These are phyloP conservation scores for Oncorhynchus tshawytscha DNA, from an alignment of 2,113 vertebrate species.

Conservation along the genomic window DNA sequence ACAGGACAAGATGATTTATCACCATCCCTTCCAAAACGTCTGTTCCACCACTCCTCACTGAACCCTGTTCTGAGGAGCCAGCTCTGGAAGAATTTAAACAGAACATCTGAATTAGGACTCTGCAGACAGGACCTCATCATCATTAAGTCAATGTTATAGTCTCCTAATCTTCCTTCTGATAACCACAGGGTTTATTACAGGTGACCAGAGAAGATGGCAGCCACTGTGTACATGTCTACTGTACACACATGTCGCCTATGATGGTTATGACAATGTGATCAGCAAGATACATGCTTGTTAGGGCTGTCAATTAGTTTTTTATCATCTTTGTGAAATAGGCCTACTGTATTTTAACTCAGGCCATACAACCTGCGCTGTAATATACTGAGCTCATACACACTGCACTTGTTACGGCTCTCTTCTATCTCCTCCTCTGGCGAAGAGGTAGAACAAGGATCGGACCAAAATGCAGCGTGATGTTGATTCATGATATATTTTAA, in stretches of 20 bases:
- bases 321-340: background rate
- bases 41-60: constrained; percentile 31
- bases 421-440: no score
- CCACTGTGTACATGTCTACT: no score
- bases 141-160: background rate
- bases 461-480: no score
- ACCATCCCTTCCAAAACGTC: constrained; percentile 21
- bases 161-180: constrained; percentile 1
- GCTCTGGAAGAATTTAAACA: constrained; percentile 38
- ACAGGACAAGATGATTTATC: constrained; percentile 28
- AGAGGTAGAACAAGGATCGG: no score
- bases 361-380: no score
- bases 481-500: no score
- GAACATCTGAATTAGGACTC: constrained; percentile 21
- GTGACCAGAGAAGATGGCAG: no score
- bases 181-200: no score
- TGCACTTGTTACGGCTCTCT: no score
- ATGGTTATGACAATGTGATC: background rate
- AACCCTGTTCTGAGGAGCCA: constrained; percentile 31
- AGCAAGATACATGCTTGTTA: background rate
- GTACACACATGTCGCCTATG: background rate
- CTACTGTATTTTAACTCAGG: no score
- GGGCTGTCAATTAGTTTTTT: background rate
- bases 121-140: constrained; percentile 8
- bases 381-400: no score